Conservation (phyloP, 1,140 invertebrate species). For the Drosophila persimilis region DNA sequence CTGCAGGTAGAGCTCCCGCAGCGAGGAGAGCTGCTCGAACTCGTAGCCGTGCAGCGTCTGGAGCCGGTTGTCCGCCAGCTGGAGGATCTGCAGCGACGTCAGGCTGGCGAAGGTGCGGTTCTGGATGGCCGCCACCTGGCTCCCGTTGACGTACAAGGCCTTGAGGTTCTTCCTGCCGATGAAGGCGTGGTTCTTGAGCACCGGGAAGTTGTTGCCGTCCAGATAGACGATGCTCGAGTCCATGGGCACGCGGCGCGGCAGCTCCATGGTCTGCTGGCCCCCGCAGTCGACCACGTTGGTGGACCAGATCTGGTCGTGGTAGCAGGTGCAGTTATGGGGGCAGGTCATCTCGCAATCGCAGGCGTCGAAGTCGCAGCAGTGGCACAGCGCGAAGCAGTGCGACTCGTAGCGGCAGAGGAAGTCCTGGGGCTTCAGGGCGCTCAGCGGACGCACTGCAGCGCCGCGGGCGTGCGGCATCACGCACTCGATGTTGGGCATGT, state of each 20-base stretch:
- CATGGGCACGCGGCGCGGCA: constrained; percentile 95
- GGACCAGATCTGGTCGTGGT: constrained; percentile 95
- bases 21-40: constrained; percentile 91
- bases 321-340: constrained; percentile 95
- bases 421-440: constrained; percentile 88
- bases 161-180: constrained; percentile 95
- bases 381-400: constrained; percentile 96
- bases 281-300: constrained; percentile 96
- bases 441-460: constrained; percentile 87
- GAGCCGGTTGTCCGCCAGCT: constrained; percentile 93
- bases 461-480: constrained; percentile 90
- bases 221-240: constrained; percentile 96
- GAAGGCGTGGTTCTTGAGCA: constrained; percentile 94
- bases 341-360: constrained; percentile 98
- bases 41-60: constrained; percentile 93
- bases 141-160: constrained; percentile 93
- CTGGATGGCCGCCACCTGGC: constrained; percentile 92
- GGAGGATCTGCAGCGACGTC: constrained; percentile 90
- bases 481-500: constrained; percentile 93
- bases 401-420: constrained; percentile 96
- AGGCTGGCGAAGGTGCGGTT: constrained; percentile 96
- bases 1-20: constrained; percentile 93
- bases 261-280: constrained; percentile 88
- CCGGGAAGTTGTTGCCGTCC: constrained; percentile 93
- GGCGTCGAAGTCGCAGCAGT: constrained; percentile 97